Conservation (phyloP, 1,140 invertebrate genomes). For the Vollenhovia emeryi region DNA sequence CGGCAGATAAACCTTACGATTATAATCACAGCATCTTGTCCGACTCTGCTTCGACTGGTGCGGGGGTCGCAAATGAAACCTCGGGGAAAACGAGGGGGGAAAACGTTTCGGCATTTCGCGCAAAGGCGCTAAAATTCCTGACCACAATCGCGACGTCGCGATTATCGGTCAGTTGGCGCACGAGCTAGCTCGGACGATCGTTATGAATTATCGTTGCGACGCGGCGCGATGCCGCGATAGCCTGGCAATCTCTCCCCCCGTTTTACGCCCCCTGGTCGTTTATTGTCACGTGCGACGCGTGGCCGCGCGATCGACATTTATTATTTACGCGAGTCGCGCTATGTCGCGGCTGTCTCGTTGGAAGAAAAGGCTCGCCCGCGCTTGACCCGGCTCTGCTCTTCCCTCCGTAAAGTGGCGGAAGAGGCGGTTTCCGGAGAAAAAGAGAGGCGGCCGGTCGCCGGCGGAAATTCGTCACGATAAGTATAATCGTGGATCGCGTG, state of each 20-base stretch:
- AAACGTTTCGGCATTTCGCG: not conserved
- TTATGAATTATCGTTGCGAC: constrained; percentile 50
- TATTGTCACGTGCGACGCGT: not conserved
- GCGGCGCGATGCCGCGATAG: not conserved
- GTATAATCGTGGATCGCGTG: constrained; percentile 60
- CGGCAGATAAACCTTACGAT: not conserved
- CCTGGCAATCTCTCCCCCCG: not conserved
- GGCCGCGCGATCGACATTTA: constrained; percentile 47
- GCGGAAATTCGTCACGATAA: constrained; percentile 72
- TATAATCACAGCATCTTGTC: not conserved
- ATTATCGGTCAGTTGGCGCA: constrained; percentile 29
- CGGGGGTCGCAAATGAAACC: not conserved
- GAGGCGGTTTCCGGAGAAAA: constrained; percentile 68
- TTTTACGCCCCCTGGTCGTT: constrained; percentile 18
- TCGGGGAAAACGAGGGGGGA: not conserved
- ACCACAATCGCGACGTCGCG: not conserved
- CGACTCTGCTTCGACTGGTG: not conserved
- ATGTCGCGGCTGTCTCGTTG: not conserved
- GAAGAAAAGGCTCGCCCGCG: not conserved
- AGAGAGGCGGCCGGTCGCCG: constrained; percentile 34
- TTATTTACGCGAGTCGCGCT: constrained; percentile 66
- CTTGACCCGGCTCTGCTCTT: not conserved
- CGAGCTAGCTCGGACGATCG: constrained; percentile 25
- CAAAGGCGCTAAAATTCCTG: not conserved
- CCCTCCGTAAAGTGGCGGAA: constrained; percentile 55